These are phyloP conservation scores for Porphyrio hochstetteri DNA, from an alignment of 2,113 vertebrate genomes.

Conservation along the genomic window DNA sequence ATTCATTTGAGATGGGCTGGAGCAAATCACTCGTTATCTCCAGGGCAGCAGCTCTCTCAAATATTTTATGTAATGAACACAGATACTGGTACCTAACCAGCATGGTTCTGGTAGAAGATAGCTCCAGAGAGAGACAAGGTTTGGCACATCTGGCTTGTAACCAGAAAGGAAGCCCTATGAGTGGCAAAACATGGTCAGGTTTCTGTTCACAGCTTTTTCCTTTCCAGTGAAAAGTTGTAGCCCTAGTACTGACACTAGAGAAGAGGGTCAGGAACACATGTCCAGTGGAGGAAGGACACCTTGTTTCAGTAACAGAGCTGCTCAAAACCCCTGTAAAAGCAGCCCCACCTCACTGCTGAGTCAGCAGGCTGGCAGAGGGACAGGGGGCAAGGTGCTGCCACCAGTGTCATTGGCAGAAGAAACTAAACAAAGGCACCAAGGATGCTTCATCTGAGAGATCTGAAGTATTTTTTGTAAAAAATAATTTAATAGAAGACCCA, in stretches of 20 bases:
- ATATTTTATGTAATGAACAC: constrained; percentile 6
- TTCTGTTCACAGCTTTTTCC: background rate
- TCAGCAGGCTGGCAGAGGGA: background rate
- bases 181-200: background rate
- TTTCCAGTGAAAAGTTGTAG: background rate
- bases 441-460: background rate
- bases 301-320: background rate
- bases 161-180: background rate
- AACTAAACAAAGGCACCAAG: background rate
- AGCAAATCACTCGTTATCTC: constrained; percentile 36
- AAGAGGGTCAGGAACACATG: background rate
- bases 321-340: background rate
- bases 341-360: background rate
- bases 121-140: background rate
- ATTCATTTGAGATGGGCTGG: constrained; percentile 5
- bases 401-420: background rate
- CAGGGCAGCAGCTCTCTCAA: constrained; percentile 19
- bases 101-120: background rate
- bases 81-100: background rate
- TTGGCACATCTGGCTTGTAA: background rate
- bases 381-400: background rate
- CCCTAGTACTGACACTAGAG: background rate
- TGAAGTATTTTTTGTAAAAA: background rate
- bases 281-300: background rate
- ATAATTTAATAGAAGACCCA: background rate